Base-by-base conservation (phyloP, 2,113 vertebrate genomes). In the Megalops atlanticus region DNA sequence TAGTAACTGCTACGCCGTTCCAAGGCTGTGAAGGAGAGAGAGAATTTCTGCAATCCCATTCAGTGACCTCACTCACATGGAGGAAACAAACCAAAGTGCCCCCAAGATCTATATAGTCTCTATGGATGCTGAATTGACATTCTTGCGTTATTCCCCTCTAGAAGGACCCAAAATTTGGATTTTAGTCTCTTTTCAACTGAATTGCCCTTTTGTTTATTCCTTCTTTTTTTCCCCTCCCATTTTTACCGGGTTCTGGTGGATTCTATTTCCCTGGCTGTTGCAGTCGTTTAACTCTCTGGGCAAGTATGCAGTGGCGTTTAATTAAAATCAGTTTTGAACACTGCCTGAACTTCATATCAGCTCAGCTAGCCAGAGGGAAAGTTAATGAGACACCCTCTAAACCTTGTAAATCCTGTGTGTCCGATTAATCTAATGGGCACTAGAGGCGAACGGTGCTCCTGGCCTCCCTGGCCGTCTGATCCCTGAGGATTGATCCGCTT, bases 341-440 rank as follows among this genome's bases (percentile, higher is more conserved):
- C 18, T 24, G 52, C 52, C 58, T 27, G 58, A 64, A 64, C 58
- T 64, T n/a, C 58, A 7, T 64, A 64, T 27, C 58, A 31, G 58
- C 58, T 31, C 58, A 64, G 58, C 58, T 64, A n/a, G 58, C 58
- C n/a, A 31, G 58, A 64, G 58, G n/a, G 18, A 3, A 64, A 64
- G 58, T 78, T 78, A 64, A 64, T 40, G 54, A 78, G 54, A 58
- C 31, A 8, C 54, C 52, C 41, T 69, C 77, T 64, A 5, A 64
- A 78, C 39, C 38, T 39, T 10, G 64, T 68, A 39, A 78, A 27
- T 69, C 77, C 77, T 58, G n/a, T 40, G 52, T 78, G 54, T 43
- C 77, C 77, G 33, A 78, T 78, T 78, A 68, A 68, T 64, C 24
- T 64, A 64, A 64, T 31, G 38, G 77, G 38, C 38, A 27, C 54